These are phyloP conservation scores for Poeciliopsis turrubarensis DNA, from an alignment of 2,113 vertebrate species.

Conservation along the genomic window DNA sequence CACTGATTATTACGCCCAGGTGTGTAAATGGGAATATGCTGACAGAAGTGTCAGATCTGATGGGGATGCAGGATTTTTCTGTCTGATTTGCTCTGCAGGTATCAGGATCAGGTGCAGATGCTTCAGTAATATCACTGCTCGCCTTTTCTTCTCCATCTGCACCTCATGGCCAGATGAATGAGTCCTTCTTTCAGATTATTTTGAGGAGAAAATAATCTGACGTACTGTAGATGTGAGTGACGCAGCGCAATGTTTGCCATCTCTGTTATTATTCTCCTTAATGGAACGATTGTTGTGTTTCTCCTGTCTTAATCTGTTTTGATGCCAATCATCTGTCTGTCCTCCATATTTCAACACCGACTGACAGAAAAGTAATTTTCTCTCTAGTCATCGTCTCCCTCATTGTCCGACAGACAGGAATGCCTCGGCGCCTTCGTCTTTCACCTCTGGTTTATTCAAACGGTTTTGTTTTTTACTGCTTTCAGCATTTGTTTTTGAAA, in stretches of 20 bases:
- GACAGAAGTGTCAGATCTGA: constrained; percentile 55
- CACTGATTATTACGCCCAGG: constrained; percentile 39
- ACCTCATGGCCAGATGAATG: constrained; percentile 2
- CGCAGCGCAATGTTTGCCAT: too few relatives aligned
- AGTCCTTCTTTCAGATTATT: constrained; percentile 3
- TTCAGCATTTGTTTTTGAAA: background rate
- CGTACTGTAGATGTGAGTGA: background rate
- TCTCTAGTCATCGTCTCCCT: constrained; percentile 13
- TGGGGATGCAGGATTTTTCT: constrained; percentile 20
- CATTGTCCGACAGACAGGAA: constrained; percentile 16
- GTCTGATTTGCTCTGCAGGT: constrained; percentile 19
- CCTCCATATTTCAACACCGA: constrained; percentile 36
- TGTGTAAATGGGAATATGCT: constrained; percentile 55
- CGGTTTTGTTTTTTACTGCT: constrained; percentile 15
- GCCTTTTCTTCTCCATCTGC: constrained; percentile 30
- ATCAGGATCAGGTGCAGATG: constrained; percentile 59
- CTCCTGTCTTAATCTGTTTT: background rate
- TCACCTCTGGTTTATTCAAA: background rate
- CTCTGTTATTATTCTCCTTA: background rate
- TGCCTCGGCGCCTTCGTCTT: constrained; percentile 37
- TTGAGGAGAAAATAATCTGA: background rate
- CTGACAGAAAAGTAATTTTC: constrained; percentile 32
- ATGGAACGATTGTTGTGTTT: background rate
- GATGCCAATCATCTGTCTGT: constrained; percentile 25
- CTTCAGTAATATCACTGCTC: constrained; percentile 20